Evolutionary conservation across 2,113 vertebrate species (phyloP), one percentile per base, ranked within the genome.

Genomic region (Camelus bactrianus): DNA sequence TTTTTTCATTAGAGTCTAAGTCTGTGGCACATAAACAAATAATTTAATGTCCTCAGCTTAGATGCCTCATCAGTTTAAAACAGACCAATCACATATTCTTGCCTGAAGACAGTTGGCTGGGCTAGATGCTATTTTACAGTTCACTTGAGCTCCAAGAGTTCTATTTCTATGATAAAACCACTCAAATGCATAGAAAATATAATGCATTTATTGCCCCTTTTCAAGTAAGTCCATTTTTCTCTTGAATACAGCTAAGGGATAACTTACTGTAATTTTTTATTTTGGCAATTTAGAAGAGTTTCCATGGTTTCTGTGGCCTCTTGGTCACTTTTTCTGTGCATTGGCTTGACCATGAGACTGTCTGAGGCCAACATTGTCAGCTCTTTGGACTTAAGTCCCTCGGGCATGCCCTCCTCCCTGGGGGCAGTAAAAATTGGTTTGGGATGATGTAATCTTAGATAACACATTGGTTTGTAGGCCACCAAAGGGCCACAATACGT

Each of bases 21-120:
- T 89, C 73, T 86, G 46, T 87, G 35, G 52, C 75, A 56, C 38
- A 42, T 75, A 81, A 92, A 67, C n/a, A 93, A 96, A 85, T 58
- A 92, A 86, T 26, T 95, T 65, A 72, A 87, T 46, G 38, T 48
- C 26, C 3, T 77, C 82, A 62, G n/a, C 87, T 75, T 84, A 90
- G n/a, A 64, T 67, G 46, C 54, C 58, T 86, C n/a, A 20, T 93
- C 52, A 22, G 15, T 90, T 93, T 69, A 6, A 82, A 92, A 85
- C 48, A 72, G 52, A 48, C 35, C 73, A 95, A 62, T 89, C 77
- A 24, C 81, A 56, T 48, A 15, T 84, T 87, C 82, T 89, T 94
- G 46, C 38, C 54, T 82, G 58, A 84, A 91, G 70, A 93, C 17
- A 35, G 13, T 3, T 97, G 58, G 24, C 85, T 79, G 22, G 5